A percentile compares a stretch with the other conserved stretches of the same genome.
These are phyloP conservation scores for Aphelinus atriplicis DNA, from an alignment of 1,140 invertebrate genomes.

Conservation along the genomic window DNA sequence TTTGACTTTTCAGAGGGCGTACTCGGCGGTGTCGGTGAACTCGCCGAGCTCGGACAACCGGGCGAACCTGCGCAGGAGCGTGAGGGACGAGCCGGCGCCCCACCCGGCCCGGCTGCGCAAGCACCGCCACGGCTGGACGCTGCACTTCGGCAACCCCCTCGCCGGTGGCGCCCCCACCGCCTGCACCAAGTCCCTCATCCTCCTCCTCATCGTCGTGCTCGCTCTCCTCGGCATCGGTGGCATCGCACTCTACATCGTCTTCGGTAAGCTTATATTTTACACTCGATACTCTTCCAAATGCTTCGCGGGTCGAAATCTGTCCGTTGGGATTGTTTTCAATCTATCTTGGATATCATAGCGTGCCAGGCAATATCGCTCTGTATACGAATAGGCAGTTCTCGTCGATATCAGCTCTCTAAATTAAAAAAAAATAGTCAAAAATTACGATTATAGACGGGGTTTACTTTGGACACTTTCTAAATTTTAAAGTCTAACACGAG, in stretches of 20 bases:
- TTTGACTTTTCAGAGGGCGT: slow-evolving; percentile 56
- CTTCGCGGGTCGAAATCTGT: too few species aligned
- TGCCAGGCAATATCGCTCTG: too few species aligned
- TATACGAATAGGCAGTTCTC: too few species aligned
- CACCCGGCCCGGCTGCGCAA: slow-evolving; percentile 60
- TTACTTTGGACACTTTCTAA: too few species aligned
- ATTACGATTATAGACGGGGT: too few species aligned
- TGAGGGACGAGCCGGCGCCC: slow-evolving; percentile 60
- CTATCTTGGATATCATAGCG: too few species aligned
- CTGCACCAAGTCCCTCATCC: slow-evolving; percentile 56
- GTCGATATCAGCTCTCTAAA: too few species aligned
- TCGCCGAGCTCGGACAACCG: slow-evolving; percentile 62
- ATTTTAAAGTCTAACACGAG: too few species aligned
- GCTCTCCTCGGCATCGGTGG: slow-evolving; percentile 58
- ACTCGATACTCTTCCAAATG: neutral
- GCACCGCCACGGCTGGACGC: slow-evolving; percentile 60
- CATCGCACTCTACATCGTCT: slow-evolving; percentile 60
- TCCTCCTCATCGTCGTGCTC: slow-evolving; percentile 55
- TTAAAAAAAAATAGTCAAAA: too few species aligned
- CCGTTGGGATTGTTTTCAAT: too few species aligned
- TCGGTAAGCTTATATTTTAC: slow-evolving; percentile 51
- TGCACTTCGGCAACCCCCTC: slow-evolving; percentile 58
- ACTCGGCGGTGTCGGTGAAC: slow-evolving; percentile 58
- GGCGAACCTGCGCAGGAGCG: slow-evolving; percentile 59
- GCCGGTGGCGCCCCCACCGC: slow-evolving; percentile 44